Evolutionary conservation across 2,888 invertebrate genomes (phyloP).

Genomic region (Tetragnatha montana): DNA sequence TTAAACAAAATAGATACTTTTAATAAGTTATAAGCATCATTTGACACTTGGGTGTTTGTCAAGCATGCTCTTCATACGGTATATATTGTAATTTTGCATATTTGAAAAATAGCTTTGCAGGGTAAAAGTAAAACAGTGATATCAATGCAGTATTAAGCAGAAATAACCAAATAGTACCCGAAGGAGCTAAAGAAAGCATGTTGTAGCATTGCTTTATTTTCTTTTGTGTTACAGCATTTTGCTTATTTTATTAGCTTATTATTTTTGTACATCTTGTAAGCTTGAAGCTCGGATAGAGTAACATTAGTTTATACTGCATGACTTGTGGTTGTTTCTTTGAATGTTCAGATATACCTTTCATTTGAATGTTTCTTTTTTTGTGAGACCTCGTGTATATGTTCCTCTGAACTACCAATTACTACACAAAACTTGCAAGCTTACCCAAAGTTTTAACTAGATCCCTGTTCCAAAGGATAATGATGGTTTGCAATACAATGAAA

Average conservation of each 20-base stretch:
- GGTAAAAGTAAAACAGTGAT: no score
- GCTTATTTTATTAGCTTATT: conserved; percentile 57
- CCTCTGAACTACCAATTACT: conserved; percentile 5
- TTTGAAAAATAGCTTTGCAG: no score
- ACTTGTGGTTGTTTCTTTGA: conserved; percentile 41
- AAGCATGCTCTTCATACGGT: no score
- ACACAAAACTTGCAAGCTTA: neutral
- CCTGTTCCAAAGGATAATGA: neutral
- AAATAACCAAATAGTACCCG: neutral
- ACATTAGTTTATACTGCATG: conserved; percentile 52
- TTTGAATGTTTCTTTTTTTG: conserved; percentile 50
- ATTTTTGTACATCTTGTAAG: conserved; percentile 43
- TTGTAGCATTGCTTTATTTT: conserved; percentile 54
- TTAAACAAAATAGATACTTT: no score
- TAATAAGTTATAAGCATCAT: no score
- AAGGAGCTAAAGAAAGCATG: no score
- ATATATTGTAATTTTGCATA: no score
- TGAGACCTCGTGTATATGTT: conserved; percentile 21
- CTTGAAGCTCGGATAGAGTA: conserved; percentile 3
- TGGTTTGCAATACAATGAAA: neutral
- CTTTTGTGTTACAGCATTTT: conserved; percentile 46
- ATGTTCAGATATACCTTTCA: conserved; percentile 40
- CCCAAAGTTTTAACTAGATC: neutral
- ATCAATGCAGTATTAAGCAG: no score
- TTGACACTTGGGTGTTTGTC: no score